These are phyloP conservation scores for Drosophila tanythrix DNA, from an alignment of 2,888 invertebrate genomes.

Conservation along the genomic window DNA sequence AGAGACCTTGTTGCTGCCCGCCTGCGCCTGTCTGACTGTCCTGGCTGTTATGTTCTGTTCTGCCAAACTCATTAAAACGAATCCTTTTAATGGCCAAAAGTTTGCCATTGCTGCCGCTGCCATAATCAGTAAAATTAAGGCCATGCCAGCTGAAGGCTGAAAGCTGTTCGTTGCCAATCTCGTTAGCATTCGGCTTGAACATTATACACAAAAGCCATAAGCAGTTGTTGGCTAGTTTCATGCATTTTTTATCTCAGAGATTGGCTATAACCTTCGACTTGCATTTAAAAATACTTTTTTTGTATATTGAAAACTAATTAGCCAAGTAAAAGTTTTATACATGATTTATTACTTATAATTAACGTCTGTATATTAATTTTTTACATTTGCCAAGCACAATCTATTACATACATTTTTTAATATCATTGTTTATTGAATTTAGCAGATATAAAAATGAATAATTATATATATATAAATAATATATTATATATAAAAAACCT, in stretches of 20 bases:
- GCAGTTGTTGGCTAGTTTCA: conserved; percentile 41
- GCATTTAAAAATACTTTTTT: conserved; percentile 1
- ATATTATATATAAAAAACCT: not conserved
- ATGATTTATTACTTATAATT: conserved; percentile 16
- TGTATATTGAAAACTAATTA: conserved; percentile 17
- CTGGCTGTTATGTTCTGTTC: conserved; percentile 41
- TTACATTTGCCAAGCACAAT: not conserved
- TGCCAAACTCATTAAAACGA: conserved; percentile 79
- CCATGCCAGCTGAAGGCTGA: conserved; percentile 70
- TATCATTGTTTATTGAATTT: too few relatives aligned
- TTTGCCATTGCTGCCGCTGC: conserved; percentile 59
- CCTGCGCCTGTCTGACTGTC: conserved; percentile 26
- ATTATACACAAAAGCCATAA: conserved; percentile 51
- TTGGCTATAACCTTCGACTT: conserved; percentile 38
- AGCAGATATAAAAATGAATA: not conserved
- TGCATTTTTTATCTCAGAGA: not conserved
- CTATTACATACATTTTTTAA: not conserved
- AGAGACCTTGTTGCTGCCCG: conserved; percentile 39
- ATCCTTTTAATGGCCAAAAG: conserved; percentile 79
- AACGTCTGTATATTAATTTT: not conserved
- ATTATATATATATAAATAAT: not conserved
- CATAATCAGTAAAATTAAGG: conserved; percentile 79
- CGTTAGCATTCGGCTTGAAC: conserved; percentile 64
- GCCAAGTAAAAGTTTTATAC: conserved; percentile 3
- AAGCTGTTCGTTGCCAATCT: conserved; percentile 69